These are phyloP conservation scores for Leptopilina clavipes DNA, from an alignment of 1,140 invertebrate species.

Conservation along the genomic window DNA sequence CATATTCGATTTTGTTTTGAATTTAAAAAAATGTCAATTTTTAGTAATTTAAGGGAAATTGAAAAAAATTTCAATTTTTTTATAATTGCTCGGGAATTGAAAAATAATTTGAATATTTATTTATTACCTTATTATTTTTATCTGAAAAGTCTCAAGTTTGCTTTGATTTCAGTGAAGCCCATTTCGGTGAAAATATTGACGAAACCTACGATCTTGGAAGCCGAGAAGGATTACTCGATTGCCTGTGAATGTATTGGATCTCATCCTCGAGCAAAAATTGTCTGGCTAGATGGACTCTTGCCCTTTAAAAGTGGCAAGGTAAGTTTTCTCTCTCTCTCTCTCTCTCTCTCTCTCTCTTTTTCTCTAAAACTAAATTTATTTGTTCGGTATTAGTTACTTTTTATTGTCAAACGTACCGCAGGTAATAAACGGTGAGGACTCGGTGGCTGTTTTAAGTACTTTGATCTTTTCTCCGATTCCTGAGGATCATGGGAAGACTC, in stretches of 20 bases:
- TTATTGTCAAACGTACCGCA: constrained; percentile 60
- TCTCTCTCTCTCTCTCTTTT: no score
- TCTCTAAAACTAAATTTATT: neutral
- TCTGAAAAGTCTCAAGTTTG: neutral
- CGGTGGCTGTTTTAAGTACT: constrained; percentile 84
- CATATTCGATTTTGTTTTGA: no score
- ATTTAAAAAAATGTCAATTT: no score
- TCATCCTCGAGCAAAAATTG: constrained; percentile 86
- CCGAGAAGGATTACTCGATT: constrained; percentile 85
- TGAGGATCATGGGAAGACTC: constrained; percentile 86
- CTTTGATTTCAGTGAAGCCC: constrained; percentile 80
- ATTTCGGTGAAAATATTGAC: constrained; percentile 83
- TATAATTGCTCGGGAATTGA: no score
- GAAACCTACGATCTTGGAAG: constrained; percentile 84
- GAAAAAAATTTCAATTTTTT: no score
- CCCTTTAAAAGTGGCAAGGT: constrained; percentile 84
- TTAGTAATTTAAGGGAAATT: no score
- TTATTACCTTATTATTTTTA: no score
- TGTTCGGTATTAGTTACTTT: neutral
- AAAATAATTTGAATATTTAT: no score
- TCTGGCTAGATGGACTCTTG: constrained; percentile 87
- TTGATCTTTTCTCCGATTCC: constrained; percentile 86
- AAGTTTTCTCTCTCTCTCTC: constrained; percentile 51
- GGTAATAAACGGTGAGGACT: constrained; percentile 80
- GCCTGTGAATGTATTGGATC: constrained; percentile 88